These are phyloP conservation scores for Ciconia stormi DNA, from an alignment of 2,113 vertebrate genomes.

Conservation along the genomic window DNA sequence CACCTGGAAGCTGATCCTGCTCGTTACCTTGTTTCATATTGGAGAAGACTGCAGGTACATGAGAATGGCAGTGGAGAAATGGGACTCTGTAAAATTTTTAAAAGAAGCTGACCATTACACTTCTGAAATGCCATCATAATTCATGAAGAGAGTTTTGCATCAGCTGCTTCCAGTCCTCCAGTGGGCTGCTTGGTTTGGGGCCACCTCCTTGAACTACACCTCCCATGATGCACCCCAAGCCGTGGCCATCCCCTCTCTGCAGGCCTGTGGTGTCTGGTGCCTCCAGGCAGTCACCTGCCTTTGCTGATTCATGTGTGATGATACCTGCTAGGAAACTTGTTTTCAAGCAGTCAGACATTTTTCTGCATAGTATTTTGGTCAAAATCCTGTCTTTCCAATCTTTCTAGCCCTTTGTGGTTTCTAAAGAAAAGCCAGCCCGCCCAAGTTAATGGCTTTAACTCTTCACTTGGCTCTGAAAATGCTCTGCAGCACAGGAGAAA, in stretches of 20 bases:
- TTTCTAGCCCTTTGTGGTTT: background rate
- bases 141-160: background rate
- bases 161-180: background rate
- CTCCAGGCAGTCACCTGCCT: background rate
- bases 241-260: background rate
- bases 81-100: background rate
- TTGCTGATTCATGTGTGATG: background rate
- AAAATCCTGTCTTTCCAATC: background rate
- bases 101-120: background rate
- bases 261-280: background rate
- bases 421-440: background rate
- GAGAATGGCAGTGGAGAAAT: background rate
- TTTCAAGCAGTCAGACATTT: background rate
- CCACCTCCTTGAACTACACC: background rate
- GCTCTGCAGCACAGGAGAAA: background rate
- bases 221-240: background rate
- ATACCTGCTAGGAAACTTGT: fast-evolving
- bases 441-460: background rate
- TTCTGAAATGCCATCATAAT: background rate
- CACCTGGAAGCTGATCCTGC: background rate
- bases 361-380: background rate
- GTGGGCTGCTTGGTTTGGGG: fast-evolving
- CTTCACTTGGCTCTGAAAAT: background rate
- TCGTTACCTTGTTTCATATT: background rate
- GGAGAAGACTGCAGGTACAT: background rate